phyloP scores from a whole-genome alignment of 1,140 invertebrate genomes.

The Lamellibrachia luymesi region DNA sequence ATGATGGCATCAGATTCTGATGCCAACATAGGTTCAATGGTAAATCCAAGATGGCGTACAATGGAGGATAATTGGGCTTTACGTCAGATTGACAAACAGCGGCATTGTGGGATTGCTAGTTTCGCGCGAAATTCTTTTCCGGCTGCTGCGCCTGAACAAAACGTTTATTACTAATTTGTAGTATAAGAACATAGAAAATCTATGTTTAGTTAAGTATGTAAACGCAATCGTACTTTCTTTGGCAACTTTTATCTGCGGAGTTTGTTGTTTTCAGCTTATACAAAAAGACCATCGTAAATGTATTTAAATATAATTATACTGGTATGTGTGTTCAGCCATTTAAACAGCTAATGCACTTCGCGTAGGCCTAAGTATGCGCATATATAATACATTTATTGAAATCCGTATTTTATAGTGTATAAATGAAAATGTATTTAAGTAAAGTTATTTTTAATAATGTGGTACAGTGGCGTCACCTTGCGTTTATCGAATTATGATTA shows the following conservation, averaged over 20 bases:
- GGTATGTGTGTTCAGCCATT: background rate
- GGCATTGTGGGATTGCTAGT: constrained; percentile 14
- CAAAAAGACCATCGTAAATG: background rate
- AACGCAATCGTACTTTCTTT: background rate
- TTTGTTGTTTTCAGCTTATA: constrained; percentile 2
- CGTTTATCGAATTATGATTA: background rate
- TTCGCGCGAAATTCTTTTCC: background rate
- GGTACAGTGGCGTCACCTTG: background rate
- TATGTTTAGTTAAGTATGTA: background rate
- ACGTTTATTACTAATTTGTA: background rate
- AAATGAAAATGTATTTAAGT: background rate
- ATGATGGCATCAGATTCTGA: constrained; percentile 22
- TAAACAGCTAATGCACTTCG: background rate
- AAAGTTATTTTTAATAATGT: background rate
- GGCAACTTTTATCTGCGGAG: background rate
- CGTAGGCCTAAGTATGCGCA: background rate
- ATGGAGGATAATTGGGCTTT: constrained; percentile 5
- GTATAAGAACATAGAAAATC: background rate
- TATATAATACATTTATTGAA: background rate
- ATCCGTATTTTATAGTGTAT: background rate
- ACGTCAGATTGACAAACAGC: background rate
- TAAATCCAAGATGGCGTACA: constrained; percentile 18
- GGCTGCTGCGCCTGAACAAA: background rate
- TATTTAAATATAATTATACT: background rate
- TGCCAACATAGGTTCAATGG: background rate